Evolutionary conservation across 1,140 invertebrate genomes (phyloP), one percentile per base, ranked within the genome.

Genomic region (Subanguina moxae): DNA sequence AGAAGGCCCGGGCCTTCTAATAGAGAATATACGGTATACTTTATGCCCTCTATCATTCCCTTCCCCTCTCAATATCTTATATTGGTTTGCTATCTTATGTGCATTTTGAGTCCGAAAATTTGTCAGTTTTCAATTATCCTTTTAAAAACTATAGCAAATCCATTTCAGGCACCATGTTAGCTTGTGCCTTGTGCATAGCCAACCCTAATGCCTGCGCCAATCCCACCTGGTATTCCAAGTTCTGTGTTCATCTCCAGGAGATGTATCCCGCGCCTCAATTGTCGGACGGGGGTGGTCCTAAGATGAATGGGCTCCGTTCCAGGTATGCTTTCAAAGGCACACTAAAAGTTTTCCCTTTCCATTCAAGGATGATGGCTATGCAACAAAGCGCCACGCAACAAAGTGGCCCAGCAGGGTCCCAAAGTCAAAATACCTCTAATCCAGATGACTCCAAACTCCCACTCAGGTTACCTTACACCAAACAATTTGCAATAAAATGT

Each of bases 131-230:
- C 43, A 45, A 45, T 45, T 45, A n/a, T 45, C n/a, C 43, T 45
- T n/a, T 11, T 45, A 45, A 13, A 45, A 45, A 45, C 43, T 11
- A 45, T 38, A 43, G 28, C 17, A 19, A 72, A 76, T 23, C 56
- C 23, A n/a, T 28, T 70, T 67, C 45, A 71, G 79, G 80, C 48
- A 81, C 80, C 17, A 82, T 82, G 80, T 67, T 82, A 21, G 78
- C 80, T 11, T 82, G 80, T 68, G 80, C 80, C 11, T 65, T 82
- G 0, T 82, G 80, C 61, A 82, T 82, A 73, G 80, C 80, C 3
- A 82, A 82, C 61, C 80, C 80, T 58, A 72, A 80, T 25, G 77
- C 77, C 17, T 82, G 80, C 68, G 62, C 78, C 32, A 82, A 82
- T 67, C 80, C 80, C 43, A 48, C 32, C 28, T 82, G 80, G 80